Base-by-base conservation (phyloP, 2,113 vertebrate species). In the Varanus komodoensis region DNA sequence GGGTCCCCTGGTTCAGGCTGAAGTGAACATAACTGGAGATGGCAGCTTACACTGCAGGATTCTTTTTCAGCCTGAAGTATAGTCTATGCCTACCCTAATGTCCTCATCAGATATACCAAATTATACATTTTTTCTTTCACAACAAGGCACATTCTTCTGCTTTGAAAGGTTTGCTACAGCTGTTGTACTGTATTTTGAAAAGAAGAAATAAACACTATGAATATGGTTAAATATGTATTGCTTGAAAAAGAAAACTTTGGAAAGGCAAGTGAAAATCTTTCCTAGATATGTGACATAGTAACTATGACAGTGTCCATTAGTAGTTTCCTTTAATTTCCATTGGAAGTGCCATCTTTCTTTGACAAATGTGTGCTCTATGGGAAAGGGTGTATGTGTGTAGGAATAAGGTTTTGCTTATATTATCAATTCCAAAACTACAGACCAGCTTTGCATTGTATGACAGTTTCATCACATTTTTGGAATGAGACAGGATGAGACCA, bases 401-500 rank as follows among this genome's bases (percentile, higher is more conserved):
- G 77, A 52, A 79, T 79, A 79, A 29, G 8, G 48, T 54, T 86
- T 86, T 73, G 50, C 68, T 89, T 87, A 17, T 1, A 93, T 92
- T 81, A 61, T 93, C 44, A 87, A 68, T 61, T 91, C 67, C 61
- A 91, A 90, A 91, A 89, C n/a, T 0, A 19, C 64, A 88, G 80
- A 50, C 5, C 25, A 7, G 19, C 44, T 84, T n/a, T 48, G 8
- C 54, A 91, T 34, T 50, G 0, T 88, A 1, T 12, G 89, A 90
- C 94, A 38, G 61, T 1, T 0, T 54, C 38, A 25, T 86, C 87
- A 34, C 38, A 1, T 44, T 67, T 89, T 44, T 82, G 3, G 15
- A 64, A 29, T n/a, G 67, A 84, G 23, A 68, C 69, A 93, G 38
- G 38, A 44, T 44, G 38, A 44, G 38, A 44, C 38, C 57, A 44